Conservation (phyloP, 2,797 vertebrate genomes). For the Tachyglossus aculeatus region DNA sequence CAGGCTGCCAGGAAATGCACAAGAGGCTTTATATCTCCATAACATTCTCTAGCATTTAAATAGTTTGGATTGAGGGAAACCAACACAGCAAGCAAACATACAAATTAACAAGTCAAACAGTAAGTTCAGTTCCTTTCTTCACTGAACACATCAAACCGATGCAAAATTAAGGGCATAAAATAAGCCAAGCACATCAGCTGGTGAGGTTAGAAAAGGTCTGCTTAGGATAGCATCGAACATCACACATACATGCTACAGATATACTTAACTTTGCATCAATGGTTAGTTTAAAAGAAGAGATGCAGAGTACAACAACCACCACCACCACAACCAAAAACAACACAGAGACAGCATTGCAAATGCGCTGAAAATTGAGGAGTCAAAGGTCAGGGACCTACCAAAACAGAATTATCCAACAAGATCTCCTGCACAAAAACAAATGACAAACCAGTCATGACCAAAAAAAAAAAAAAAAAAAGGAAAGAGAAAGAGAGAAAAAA, state of each 20-base stretch:
- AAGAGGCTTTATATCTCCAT: constrained; percentile 27
- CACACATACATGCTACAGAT: constrained; percentile 71
- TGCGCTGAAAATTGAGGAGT: constrained; percentile 65
- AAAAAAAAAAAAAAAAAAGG: too few relatives aligned
- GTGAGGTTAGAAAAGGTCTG: constrained; percentile 65
- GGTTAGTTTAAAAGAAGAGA: constrained; percentile 65
- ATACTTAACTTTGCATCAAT: constrained; percentile 63
- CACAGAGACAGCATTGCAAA: constrained; percentile 71
- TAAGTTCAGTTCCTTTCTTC: constrained; percentile 39
- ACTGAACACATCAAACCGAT: constrained; percentile 52
- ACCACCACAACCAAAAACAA: constrained; percentile 48
- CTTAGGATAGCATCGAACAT: constrained; percentile 58
- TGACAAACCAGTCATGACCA: constrained; percentile 80
- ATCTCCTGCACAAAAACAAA: constrained; percentile 92
- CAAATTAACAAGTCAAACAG: constrained; percentile 49
- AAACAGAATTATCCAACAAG: constrained; percentile 94
- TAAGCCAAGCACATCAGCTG: constrained; percentile 45
- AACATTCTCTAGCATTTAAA: constrained; percentile 60
- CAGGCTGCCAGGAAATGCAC: constrained; percentile 31
- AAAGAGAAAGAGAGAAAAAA: too few relatives aligned
- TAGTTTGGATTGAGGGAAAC: constrained; percentile 40
- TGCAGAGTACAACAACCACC: constrained; percentile 62
- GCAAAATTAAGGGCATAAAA: constrained; percentile 56
- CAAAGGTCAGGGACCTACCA: constrained; percentile 85
- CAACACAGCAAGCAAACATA: constrained; percentile 69